Base-by-base conservation (phyloP, 2,888 invertebrate species). In the Apodemia duryi region DNA sequence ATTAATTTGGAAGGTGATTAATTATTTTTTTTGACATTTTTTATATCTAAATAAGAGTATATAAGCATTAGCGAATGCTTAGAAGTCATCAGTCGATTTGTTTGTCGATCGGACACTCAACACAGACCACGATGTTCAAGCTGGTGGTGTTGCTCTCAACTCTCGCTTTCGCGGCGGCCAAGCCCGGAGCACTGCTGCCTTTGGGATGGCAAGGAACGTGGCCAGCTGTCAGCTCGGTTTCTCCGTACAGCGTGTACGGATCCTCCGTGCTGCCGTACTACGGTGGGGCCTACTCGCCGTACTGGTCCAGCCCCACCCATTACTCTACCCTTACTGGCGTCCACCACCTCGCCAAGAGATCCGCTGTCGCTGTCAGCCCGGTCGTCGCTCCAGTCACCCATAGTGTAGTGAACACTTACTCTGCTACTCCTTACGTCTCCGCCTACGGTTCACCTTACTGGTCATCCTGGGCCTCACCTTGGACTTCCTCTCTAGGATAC, bases 81-180 rank as follows among this genome's bases (percentile, higher is more conserved):
- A 70, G 75, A 73, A 71, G 76, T 69, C 84, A 91, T 89, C 89
- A 91, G 85, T 91, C 82, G 81, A 83, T 85, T 81, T 77, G 69
- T 78, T 78, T 74, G 75, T 79, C 78, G 80, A 78, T 75, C 78
- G 79, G 76, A 75, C 72, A 79, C 76, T 77, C 83, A 85, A 87
- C 88, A 83, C 86, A 88, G 86, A 90, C 86, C 88, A 91, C 79
- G 77, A 91, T 92, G 91, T 86, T 76, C 79, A 91, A 91, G 82
- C 81, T 91, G 92, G 93, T 93, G 92, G 93, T 93, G 85, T 93
- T 94, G 91, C 92, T 93, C 81, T 93, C 93, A 77, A 84, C 93
- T 69, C 81, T 93, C 78, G 93, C 93, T 77, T 75, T 94, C 80
- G 94, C 91, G 71, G 92, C 86, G 71, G 94, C 94, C 80, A 92